Evolutionary conservation across 2,113 vertebrate species (phyloP), one percentile per base, ranked within the genome.

Genomic region (Aythya baeri): DNA sequence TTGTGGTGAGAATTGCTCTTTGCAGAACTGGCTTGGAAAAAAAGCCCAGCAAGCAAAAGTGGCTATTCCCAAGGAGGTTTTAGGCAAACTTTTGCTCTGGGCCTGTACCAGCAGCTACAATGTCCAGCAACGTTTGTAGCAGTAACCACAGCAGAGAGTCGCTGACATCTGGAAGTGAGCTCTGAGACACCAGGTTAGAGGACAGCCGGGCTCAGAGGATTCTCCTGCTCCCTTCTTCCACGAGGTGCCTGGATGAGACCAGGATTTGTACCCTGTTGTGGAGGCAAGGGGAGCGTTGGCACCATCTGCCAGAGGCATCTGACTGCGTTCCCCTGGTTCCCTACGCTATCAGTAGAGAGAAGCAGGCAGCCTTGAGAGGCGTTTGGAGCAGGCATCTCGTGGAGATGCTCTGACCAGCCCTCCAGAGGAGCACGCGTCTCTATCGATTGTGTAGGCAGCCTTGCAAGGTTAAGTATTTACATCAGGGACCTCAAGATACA

Each of bases 351-450:
- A 11, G 3, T 1, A 21, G 43, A 22, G 41, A 72, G 79, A 44
- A 76, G 79, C 34, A 46, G 78, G 77, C 67, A 78, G 68, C 76
- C 65, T 11, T 74, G 25, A 44, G 67, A 54, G 75, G 26, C 49
- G 3, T 2, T 1, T 32, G 29, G 72, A 77, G 78, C 71, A 54
- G 50, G 23, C 11, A 9, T 32, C 54, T 57, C 0, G 25, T 54
- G 74, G 0, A 62, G 46, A 44, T 38, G 4, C 88, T 23, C 20
- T 23, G 77, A 38, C 7, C 38, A 65, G 80, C 78, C 81, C 77
- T 49, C 62, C 1, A 0, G 65, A 85, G 80, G 22, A 76, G 20
- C 11, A 0, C 70, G 17, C 0, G 0, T 31, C 58, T 63, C 81
- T 26, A 13, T 3, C 63, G 61, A 63, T 63, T 20, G 29, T 29